Conservation (phyloP, 2,888 invertebrate species). For the Rhagophthalmus giganteus region DNA sequence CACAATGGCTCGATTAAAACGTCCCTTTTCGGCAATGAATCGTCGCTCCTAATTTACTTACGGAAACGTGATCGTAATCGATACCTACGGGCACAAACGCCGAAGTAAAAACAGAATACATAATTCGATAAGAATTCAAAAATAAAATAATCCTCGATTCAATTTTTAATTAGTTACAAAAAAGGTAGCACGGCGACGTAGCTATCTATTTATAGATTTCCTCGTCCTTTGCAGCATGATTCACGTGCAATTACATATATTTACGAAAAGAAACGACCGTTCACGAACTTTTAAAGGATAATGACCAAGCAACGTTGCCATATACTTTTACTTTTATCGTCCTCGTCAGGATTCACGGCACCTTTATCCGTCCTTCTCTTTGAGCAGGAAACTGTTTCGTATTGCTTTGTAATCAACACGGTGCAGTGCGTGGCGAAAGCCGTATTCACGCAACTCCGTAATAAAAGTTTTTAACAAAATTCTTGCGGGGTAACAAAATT, state of each 20-base stretch:
- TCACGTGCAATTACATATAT: conserved; percentile 41
- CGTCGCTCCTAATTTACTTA: too few species aligned
- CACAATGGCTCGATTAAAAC: too few species aligned
- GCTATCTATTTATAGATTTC: conserved; percentile 35
- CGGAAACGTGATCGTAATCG: too few species aligned
- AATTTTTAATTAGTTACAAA: conserved; percentile 13
- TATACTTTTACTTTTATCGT: not conserved
- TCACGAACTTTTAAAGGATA: conserved; percentile 36
- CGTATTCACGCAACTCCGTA: conserved; percentile 12
- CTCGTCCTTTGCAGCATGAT: conserved; percentile 33
- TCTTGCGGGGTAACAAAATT: not conserved
- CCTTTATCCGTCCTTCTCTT: conserved; percentile 3
- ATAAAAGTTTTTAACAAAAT: not conserved
- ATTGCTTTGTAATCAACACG: conserved; percentile 24
- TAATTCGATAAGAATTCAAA: too few species aligned
- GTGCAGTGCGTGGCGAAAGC: conserved; percentile 17
- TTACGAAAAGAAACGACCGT: conserved; percentile 37
- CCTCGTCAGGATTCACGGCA: not conserved
- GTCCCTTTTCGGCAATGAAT: too few species aligned
- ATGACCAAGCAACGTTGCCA: conserved; percentile 32
- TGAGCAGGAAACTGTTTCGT: conserved; percentile 24
- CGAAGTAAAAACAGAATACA: too few species aligned
- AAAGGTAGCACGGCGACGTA: conserved; percentile 23
- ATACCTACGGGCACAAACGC: too few species aligned
- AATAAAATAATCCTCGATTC: conserved; percentile 14